Base-by-base conservation (phyloP, 2,888 invertebrate genomes). In the Ceraclea dissimilis region DNA sequence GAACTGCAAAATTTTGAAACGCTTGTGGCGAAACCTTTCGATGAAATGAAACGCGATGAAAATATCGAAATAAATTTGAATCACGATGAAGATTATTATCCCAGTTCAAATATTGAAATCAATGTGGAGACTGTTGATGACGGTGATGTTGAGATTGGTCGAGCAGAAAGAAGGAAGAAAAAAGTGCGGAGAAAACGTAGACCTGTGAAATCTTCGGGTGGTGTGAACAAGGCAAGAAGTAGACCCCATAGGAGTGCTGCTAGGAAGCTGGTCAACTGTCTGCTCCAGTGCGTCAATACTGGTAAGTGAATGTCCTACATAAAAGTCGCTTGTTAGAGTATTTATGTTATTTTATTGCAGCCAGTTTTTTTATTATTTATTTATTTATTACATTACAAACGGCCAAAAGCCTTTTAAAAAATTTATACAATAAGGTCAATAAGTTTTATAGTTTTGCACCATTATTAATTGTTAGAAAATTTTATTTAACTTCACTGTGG, bases 271-370 rank as follows among this genome's bases (percentile, higher is more conserved):
- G 66, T 75, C 53, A 67, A 68, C 20, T 63, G 67, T 46, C 69
- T 74, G 52, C 65, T 75, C 66, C 69, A 70, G 53, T 64, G 75
- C 4, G 68, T 69, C 1, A 64, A 71, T 50, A 66, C 63, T 65
- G 73, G 75, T 75, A 56, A 60, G 65, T 61, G 2, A 4, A 18
- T 26, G 13, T n/a, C 16, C 2, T 11, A 49, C 19, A 44, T n/a
- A n/a, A n/a, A n/a, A n/a, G n/a, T n/a, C n/a, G n/a, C n/a, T 44
- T 44, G 5, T 8, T 31, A 31, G 31, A 8, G 31, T 31, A 31
- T 31, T 31, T 31, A n/a, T n/a, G n/a, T n/a, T n/a, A n/a, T n/a
- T n/a, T n/a, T n/a, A n/a, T n/a, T n/a, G n/a, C n/a, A n/a, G n/a
- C n/a, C n/a, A n/a, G n/a, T n/a, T n/a, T n/a, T n/a, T n/a, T n/a